Conservation (phyloP, 1,140 invertebrate genomes). For the Brachionus koreanus region DNA sequence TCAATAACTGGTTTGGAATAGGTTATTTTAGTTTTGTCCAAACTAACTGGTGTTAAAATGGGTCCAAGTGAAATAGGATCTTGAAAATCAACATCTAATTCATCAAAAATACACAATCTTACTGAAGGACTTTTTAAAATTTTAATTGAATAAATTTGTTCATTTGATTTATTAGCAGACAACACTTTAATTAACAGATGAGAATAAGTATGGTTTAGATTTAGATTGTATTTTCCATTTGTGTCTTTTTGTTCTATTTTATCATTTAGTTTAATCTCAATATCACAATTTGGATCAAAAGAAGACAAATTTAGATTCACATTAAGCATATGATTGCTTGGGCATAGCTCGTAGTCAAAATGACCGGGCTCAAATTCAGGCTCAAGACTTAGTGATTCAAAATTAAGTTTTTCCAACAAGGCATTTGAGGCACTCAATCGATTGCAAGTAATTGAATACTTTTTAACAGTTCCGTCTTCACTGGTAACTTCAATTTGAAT, state of each 20-base stretch:
- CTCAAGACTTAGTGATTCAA: neutral
- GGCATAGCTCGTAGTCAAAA: neutral
- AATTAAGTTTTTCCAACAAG: neutral
- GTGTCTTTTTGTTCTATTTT: neutral
- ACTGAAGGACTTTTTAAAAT: neutral
- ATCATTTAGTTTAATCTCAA: neutral
- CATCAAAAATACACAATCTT: neutral
- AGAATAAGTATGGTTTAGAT: neutral
- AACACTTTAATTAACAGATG: neutral
- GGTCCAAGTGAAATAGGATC: neutral
- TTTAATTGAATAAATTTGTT: neutral
- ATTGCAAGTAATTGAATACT: conserved; percentile 13
- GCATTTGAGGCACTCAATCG: conserved; percentile 16
- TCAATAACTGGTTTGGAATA: neutral
- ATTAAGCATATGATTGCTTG: neutral
- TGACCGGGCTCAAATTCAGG: conserved; percentile 3
- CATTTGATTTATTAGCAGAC: neutral
- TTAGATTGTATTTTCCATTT: neutral
- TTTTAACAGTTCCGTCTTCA: conserved; percentile 40
- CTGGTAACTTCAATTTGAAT: conserved; percentile 40
- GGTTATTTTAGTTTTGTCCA: neutral
- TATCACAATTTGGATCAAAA: neutral
- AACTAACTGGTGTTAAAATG: neutral
- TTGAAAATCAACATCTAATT: neutral
- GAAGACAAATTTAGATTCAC: neutral